Evolutionary conservation across 2,888 invertebrate genomes (phyloP).

Genomic region (Cheilosia soror): DNA sequence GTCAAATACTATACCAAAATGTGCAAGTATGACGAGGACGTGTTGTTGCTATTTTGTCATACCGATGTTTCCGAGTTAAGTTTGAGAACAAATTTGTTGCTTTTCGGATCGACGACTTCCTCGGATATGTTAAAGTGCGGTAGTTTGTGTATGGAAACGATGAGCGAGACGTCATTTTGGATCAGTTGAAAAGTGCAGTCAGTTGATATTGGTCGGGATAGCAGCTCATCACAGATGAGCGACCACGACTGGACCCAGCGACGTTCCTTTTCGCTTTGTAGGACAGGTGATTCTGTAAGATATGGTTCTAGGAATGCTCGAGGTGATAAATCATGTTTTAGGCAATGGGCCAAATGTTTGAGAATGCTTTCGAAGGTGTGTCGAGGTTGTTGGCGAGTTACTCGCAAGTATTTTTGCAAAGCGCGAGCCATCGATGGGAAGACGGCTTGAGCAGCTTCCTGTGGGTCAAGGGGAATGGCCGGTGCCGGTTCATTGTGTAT

Average conservation of each 20-base stretch:
- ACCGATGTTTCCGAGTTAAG: conserved; percentile 98
- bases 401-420: conserved; percentile 97
- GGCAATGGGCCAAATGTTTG: conserved; percentile 94
- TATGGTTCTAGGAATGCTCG: conserved; percentile 98
- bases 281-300: conserved; percentile 92
- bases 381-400: conserved; percentile 97
- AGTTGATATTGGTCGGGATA: conserved; percentile 93
- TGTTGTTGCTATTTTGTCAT: conserved; percentile 86
- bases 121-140: conserved; percentile 98
- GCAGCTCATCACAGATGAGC: conserved; percentile 94
- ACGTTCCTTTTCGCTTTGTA: conserved; percentile 93
- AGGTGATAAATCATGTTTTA: conserved; percentile 97
- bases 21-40: conserved; percentile 82
- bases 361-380: conserved; percentile 97
- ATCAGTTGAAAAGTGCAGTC: conserved; percentile 95
- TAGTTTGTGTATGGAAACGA: conserved; percentile 93
- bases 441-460: conserved; percentile 98
- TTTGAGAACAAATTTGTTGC: conserved; percentile 96
- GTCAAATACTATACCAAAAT: conserved; percentile 79
- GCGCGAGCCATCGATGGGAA: conserved; percentile 98
- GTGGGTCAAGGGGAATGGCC: conserved; percentile 94
- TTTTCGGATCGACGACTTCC: conserved; percentile 97
- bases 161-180: conserved; percentile 95
- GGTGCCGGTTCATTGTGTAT: conserved; percentile 89
- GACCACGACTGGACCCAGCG: conserved; percentile 97